These are phyloP conservation scores for Numenius phaeopus DNA, from an alignment of 2,797 vertebrate genomes.

Conservation along the genomic window DNA sequence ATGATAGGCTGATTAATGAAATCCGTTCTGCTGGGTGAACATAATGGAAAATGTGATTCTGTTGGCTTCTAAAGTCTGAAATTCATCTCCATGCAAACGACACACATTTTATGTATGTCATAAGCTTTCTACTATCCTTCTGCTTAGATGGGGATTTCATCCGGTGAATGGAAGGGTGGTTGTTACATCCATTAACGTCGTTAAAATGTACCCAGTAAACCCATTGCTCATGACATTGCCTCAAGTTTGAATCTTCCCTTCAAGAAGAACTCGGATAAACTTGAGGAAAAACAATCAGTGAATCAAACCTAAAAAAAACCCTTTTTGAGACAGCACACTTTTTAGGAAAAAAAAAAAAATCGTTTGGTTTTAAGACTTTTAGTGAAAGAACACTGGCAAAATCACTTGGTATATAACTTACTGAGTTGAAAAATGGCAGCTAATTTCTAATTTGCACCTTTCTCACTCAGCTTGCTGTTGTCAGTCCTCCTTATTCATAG, in stretches of 20 bases:
- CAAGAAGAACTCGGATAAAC: background rate
- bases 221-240: slow-evolving; percentile 15
- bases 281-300: background rate
- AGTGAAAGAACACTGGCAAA: background rate
- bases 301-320: background rate
- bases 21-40: slow-evolving; percentile 70
- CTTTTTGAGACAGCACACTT: background rate
- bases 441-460: background rate
- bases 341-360: background rate
- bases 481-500: background rate
- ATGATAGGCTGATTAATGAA: slow-evolving; percentile 74
- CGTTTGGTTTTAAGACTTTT: background rate
- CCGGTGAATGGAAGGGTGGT: slow-evolving; percentile 37
- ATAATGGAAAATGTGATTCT: slow-evolving; percentile 75
- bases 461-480: background rate
- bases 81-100: slow-evolving; percentile 70
- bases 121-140: slow-evolving; percentile 28
- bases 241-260: slow-evolving; percentile 9
- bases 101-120: slow-evolving; percentile 59
- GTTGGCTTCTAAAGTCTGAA: slow-evolving; percentile 63
- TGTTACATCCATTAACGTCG: background rate
- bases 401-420: background rate
- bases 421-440: background rate
- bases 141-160: slow-evolving; percentile 44
- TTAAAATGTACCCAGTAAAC: slow-evolving; percentile 23